These are phyloP conservation scores for Paguma larvata DNA, from an alignment of 2,797 vertebrate genomes.

Conservation along the genomic window DNA sequence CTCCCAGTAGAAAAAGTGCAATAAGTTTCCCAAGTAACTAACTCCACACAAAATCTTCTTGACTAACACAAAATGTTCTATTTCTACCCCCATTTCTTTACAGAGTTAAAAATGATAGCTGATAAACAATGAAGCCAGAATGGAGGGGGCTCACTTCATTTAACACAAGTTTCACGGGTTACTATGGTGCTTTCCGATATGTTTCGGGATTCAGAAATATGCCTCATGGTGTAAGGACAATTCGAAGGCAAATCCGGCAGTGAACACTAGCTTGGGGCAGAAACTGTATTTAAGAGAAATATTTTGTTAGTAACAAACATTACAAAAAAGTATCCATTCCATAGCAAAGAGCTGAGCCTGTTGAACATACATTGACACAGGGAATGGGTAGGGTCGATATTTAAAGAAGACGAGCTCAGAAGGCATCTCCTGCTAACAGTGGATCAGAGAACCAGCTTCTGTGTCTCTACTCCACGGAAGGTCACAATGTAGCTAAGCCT, in stretches of 20 bases:
- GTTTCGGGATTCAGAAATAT: neutral
- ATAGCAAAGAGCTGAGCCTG: neutral
- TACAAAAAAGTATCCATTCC: neutral
- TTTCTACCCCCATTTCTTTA: neutral
- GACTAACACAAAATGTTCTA: neutral
- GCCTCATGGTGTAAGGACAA: neutral
- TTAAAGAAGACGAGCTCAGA: neutral
- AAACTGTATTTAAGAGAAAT: neutral
- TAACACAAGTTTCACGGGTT: neutral
- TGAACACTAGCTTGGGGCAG: neutral
- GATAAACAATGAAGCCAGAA: neutral
- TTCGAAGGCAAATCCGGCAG: neutral
- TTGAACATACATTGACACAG: neutral
- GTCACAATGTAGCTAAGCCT: neutral
- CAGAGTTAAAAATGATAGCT: constrained; percentile 23
- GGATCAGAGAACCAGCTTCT: neutral
- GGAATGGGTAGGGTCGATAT: neutral
- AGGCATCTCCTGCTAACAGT: neutral
- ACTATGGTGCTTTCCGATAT: neutral
- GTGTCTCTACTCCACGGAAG: neutral
- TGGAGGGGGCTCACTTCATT: neutral
- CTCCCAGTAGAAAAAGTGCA: constrained; percentile 18
- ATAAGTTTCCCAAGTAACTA: constrained; percentile 13
- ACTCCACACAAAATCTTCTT: neutral
- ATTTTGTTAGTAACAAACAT: neutral